These are phyloP conservation scores for Cantharis lateralis DNA, from an alignment of 2,888 invertebrate genomes.

Conservation along the genomic window DNA sequence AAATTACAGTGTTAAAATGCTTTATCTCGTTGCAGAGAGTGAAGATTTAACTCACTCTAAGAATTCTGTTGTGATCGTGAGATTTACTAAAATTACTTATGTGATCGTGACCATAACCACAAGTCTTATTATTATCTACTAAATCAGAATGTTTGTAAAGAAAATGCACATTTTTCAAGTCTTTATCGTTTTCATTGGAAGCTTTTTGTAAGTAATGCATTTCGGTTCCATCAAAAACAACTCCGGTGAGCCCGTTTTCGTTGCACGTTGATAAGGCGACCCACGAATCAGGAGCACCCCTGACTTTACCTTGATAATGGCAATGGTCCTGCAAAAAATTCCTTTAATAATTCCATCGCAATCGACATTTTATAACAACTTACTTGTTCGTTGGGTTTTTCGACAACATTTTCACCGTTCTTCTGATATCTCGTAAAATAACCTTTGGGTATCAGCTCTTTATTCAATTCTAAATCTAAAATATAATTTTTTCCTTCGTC, in stretches of 20 bases:
- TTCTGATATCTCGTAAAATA: slow-evolving; percentile 68
- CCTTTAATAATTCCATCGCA: background rate
- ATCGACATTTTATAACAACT: slow-evolving; percentile 27
- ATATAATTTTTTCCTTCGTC: slow-evolving; percentile 69
- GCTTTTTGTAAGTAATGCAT: slow-evolving; percentile 73
- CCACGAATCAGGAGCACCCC: slow-evolving; percentile 73
- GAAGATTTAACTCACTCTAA: slow-evolving; percentile 62
- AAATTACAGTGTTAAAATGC: slow-evolving; percentile 36
- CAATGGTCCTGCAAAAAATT: slow-evolving; percentile 64
- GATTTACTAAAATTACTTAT: slow-evolving; percentile 41
- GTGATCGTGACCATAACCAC: slow-evolving; percentile 54
- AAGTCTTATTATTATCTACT: slow-evolving; percentile 62
- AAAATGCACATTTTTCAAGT: slow-evolving; percentile 58
- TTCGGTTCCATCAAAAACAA: slow-evolving; percentile 77
- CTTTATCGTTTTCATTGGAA: slow-evolving; percentile 13
- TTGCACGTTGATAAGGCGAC: slow-evolving; percentile 83
- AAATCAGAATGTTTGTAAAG: slow-evolving; percentile 71
- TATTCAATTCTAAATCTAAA: slow-evolving; percentile 74
- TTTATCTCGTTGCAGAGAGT: background rate
- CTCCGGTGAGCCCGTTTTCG: slow-evolving; percentile 70
- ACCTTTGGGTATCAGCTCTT: slow-evolving; percentile 70
- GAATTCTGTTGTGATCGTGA: slow-evolving; percentile 62
- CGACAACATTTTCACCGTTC: slow-evolving; percentile 60
- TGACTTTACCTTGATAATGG: slow-evolving; percentile 77
- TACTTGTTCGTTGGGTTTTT: slow-evolving; percentile 63